Evolutionary conservation across 2,888 invertebrate genomes (phyloP).

Genomic region (Chrysolina oricalcia): DNA sequence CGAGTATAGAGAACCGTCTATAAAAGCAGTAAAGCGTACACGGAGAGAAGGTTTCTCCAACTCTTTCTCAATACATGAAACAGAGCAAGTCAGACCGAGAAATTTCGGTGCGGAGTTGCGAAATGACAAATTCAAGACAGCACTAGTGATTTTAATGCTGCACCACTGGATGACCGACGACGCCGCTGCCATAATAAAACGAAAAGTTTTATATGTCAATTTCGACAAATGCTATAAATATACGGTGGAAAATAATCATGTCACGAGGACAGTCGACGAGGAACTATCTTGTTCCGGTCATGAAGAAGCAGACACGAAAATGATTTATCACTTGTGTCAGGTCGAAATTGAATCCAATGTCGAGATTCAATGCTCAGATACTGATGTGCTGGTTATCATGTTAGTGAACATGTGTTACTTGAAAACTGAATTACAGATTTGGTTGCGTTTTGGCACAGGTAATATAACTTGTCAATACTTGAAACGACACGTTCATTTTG

Average conservation of each 20-base stretch:
- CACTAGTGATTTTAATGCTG: conserved; percentile 20
- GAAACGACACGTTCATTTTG: no score
- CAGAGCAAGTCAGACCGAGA: background rate
- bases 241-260: background rate
- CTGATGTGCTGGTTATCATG: no score
- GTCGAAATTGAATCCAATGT: no score
- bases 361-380: no score
- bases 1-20: conserved; percentile 15
- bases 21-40: conserved; percentile 27
- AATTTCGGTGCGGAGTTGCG: conserved; percentile 23
- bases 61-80: background rate
- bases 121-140: conserved; percentile 34
- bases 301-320: no score
- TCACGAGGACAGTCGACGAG: no score
- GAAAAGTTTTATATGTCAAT: conserved; percentile 31
- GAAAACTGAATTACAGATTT: no score
- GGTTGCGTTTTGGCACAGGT: no score
- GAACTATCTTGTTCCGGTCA: no score
- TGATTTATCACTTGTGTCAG: no score
- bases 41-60: background rate
- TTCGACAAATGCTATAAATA: conserved; percentile 33
- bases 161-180: conserved; percentile 23
- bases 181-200: background rate
- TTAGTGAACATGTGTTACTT: no score
- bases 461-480: no score